Percentiles rank a stretch among this genome's conserved stretches.
These are phyloP conservation scores for Neofelis nebulosa DNA, from an alignment of 2,113 vertebrate genomes.

Conservation along the genomic window DNA sequence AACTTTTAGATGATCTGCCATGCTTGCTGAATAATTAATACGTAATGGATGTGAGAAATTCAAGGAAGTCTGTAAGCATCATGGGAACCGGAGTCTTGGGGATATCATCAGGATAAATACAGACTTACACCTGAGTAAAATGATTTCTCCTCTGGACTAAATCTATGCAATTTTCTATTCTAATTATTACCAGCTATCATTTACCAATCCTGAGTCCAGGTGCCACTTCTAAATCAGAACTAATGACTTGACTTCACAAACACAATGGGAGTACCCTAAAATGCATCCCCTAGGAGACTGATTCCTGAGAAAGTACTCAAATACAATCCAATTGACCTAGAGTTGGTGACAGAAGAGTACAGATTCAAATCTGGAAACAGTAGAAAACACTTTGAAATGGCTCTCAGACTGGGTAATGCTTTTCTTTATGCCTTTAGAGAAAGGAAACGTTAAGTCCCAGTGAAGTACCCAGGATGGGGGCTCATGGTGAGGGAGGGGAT, in stretches of 20 bases:
- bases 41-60: background rate
- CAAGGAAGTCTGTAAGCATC: background rate
- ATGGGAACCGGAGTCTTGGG: background rate
- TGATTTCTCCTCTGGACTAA: background rate
- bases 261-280: background rate
- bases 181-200: background rate
- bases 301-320: background rate
- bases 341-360: background rate
- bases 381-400: background rate
- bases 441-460: background rate
- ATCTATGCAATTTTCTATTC: background rate
- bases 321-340: background rate
- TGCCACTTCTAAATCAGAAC: background rate
- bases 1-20: background rate
- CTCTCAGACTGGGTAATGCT: background rate
- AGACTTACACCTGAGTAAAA: background rate
- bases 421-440: background rate
- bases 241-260: background rate
- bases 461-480: background rate
- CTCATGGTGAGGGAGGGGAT: background rate
- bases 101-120: background rate
- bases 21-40: background rate
- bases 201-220: background rate
- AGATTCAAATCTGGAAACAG: conserved; percentile 13
- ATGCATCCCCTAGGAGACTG: background rate